Conservation (phyloP, 2,888 invertebrate genomes). For the Cephalotes varians region DNA sequence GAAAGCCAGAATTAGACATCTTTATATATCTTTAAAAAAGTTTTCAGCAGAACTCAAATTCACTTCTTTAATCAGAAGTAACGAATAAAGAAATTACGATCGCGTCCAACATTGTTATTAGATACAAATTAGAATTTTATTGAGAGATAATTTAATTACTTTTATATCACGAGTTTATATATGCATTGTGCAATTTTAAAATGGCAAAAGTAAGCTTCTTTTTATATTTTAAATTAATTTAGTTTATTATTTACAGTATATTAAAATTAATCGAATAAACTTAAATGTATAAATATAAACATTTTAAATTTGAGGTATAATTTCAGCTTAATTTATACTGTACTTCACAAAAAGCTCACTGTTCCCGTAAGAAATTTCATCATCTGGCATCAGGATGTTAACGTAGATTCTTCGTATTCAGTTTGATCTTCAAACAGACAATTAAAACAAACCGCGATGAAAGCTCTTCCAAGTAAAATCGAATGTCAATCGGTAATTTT, state of each 20-base stretch:
- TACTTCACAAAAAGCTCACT: slow-evolving; percentile 38
- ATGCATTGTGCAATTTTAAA: background rate
- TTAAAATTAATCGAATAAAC: background rate
- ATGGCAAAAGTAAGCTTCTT: background rate
- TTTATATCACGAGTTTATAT: background rate
- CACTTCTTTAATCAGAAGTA: background rate
- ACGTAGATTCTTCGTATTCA: slow-evolving; percentile 43
- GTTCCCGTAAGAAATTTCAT: slow-evolving; percentile 33
- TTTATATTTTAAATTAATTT: background rate
- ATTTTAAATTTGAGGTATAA: background rate
- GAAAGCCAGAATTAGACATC: slow-evolving; percentile 30
- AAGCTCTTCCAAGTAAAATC: slow-evolving; percentile 40
- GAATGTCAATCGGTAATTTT: background rate
- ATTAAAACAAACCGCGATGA: slow-evolving; percentile 32
- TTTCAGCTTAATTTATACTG: slow-evolving; percentile 1
- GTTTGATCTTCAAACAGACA: slow-evolving; percentile 17
- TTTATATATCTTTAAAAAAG: background rate
- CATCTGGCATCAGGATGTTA: slow-evolving; percentile 50
- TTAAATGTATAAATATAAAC: background rate
- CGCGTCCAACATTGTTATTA: background rate
- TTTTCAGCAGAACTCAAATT: background rate
- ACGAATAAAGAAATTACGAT: background rate
- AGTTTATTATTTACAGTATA: background rate
- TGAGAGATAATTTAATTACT: slow-evolving; percentile 21
- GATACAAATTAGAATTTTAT: background rate